A percentile compares a stretch with the other conserved stretches of the same genome.
Evolutionary conservation across 2,888 invertebrate genomes (phyloP).

Genomic region (Eilema griseolum): DNA sequence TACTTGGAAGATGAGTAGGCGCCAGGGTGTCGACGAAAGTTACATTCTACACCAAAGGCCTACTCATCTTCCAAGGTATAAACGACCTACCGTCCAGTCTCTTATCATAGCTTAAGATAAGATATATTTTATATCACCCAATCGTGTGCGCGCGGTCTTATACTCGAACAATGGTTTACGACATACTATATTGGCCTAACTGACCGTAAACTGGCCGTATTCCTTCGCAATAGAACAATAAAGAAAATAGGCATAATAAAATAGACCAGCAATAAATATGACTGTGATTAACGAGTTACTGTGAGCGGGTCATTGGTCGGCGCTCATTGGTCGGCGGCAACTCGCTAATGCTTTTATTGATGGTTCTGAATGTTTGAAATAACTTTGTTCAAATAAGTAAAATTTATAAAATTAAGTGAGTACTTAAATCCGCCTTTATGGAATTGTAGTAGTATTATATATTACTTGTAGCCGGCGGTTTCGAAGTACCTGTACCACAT

Average conservation of each 20-base stretch:
- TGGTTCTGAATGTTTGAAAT: background rate
- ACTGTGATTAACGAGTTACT: constrained; percentile 34
- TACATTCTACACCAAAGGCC: too few relatives aligned
- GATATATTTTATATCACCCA: background rate
- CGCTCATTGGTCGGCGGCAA: constrained; percentile 9
- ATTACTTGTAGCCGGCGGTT: too few relatives aligned
- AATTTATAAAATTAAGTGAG: background rate
- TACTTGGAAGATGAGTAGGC: too few relatives aligned
- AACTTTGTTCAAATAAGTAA: background rate
- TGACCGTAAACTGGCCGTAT: constrained; percentile 40
- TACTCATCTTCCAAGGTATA: too few relatives aligned
- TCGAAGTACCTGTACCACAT: too few relatives aligned
- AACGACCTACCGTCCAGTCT: too few relatives aligned
- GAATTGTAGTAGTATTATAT: too few relatives aligned
- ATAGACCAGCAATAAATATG: constrained; percentile 37
- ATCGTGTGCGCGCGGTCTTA: constrained; percentile 6
- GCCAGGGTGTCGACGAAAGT: too few relatives aligned
- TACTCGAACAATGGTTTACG: constrained; percentile 48
- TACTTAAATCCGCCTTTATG: too few relatives aligned
- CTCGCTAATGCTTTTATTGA: constrained; percentile 3
- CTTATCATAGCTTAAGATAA: too few relatives aligned
- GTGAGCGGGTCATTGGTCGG: too few relatives aligned
- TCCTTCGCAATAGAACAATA: constrained; percentile 44
- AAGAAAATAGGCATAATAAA: constrained; percentile 39
- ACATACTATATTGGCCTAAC: constrained; percentile 42